Evolutionary conservation across 2,113 vertebrate species (phyloP).

Genomic region (Onychorhynchus coronatus): DNA sequence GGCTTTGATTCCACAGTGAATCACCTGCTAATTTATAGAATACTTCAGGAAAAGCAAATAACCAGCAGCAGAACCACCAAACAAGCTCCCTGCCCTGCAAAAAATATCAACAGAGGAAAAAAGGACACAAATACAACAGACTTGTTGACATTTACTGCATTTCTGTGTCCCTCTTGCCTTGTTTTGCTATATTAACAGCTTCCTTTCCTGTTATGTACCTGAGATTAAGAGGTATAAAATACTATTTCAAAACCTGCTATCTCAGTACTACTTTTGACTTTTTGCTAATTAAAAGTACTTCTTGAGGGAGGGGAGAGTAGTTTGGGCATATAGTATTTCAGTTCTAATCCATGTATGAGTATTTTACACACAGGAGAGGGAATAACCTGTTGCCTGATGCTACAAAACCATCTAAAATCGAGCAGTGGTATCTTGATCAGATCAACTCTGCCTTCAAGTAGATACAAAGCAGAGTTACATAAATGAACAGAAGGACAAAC

Average conservation of each 20-base stretch:
- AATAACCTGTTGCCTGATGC: background rate
- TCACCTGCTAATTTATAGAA: slow-evolving; percentile 25
- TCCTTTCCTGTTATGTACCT: slow-evolving; percentile 70
- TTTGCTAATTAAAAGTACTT: slow-evolving; percentile 17
- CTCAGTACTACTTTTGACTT: slow-evolving; percentile 59
- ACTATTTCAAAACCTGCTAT: slow-evolving; percentile 74
- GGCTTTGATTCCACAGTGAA: background rate
- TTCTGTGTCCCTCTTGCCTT: slow-evolving; percentile 71
- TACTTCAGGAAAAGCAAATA: slow-evolving; percentile 17
- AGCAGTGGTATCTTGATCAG: background rate
- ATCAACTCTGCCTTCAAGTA: background rate
- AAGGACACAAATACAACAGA: slow-evolving; percentile 68
- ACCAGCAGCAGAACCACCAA: background rate
- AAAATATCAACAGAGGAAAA: slow-evolving; percentile 38
- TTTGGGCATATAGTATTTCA: background rate
- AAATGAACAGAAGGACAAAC: background rate
- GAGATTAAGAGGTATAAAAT: slow-evolving; percentile 76
- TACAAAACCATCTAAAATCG: background rate
- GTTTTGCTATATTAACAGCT: slow-evolving; percentile 75
- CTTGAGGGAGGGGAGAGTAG: background rate
- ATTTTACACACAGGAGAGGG: background rate
- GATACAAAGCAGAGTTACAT: background rate
- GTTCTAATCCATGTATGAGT: background rate
- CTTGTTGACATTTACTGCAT: slow-evolving; percentile 64
- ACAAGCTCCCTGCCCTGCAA: background rate